A percentile compares a stretch with the other conserved stretches of the same genome.
These are phyloP conservation scores for Rhynchotus rufescens DNA, from an alignment of 2,797 vertebrate species.

Conservation along the genomic window DNA sequence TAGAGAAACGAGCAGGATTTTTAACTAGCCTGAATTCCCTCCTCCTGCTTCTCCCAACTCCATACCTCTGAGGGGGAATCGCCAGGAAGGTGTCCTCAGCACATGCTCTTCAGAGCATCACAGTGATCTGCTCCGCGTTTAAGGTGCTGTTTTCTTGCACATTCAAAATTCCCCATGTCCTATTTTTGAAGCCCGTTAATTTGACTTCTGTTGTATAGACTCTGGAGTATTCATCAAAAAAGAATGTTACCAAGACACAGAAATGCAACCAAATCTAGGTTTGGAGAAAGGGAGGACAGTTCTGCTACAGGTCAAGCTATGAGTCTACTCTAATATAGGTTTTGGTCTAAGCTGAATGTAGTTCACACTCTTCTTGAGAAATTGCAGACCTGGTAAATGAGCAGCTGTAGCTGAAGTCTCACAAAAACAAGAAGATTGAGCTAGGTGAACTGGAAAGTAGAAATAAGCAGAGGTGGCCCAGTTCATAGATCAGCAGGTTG, in stretches of 20 bases:
- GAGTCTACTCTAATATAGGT: background rate
- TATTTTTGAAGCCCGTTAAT: background rate
- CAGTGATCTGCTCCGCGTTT: background rate
- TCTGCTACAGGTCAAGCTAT: background rate
- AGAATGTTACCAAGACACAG: background rate
- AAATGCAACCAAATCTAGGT: background rate
- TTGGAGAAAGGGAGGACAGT: background rate
- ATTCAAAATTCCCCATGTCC: background rate
- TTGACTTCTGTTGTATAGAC: background rate
- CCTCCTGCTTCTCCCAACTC: background rate
- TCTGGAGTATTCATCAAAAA: background rate
- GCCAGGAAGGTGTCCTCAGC: background rate
- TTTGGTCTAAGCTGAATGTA: background rate
- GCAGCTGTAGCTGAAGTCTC: background rate
- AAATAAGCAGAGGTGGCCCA: background rate
- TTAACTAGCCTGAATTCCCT: background rate
- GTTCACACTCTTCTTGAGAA: background rate
- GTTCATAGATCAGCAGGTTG: background rate
- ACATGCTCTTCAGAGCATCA: background rate
- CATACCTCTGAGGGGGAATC: background rate
- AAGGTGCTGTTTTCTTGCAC: background rate
- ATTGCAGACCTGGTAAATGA: background rate
- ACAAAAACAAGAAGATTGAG: background rate
- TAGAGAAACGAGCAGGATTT: background rate
- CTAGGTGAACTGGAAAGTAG: background rate